Evolutionary conservation across 2,797 vertebrate genomes (phyloP), one percentile per base, ranked within the genome.

Genomic region (Vireo griseus): DNA sequence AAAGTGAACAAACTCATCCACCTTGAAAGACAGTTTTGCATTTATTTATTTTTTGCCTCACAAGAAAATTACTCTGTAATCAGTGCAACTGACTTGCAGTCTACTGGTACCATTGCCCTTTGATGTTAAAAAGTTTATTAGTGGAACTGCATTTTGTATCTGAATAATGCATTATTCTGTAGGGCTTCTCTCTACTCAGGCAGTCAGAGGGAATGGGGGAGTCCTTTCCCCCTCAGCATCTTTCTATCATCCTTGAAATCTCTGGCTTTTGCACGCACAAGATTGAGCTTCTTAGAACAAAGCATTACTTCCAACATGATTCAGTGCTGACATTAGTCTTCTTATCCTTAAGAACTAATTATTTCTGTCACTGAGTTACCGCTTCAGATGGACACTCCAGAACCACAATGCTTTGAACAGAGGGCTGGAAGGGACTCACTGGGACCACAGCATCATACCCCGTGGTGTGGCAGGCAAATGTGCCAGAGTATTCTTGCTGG

Each of bases 161-260:
- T 80, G 78, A 92, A 74, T 86, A 92, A 92, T 79, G 40, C 37
- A 50, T 89, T 71, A 47, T 67, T 54, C 57, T 88, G 33, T 33
- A 42, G 61, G 39, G 42, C 24, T 72, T 80, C 48, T 86, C 50
- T 67, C 52, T 44, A 1, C 0, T 0, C 28, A 63, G 55, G 37
- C 42, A 28, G 54, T 13, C 62, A 54, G 47, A 77, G 39, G n/a
- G 45, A 72, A 63, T 0, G 0, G 35, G 35, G 61, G 45, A 72
- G 31, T 86, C n/a, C 40, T 77, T 86, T 83, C 13, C 48, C 29
- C 18, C 25, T 42, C 28, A 54, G 61, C 61, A 44, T 29, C 39
- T 80, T 57, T 50, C 20, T 59, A 45, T n/a, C 61, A 22, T 66
- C 45, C 45, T 66, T 52, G 35, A 77, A 77, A 68, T 62, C 47